Percentiles rank a stretch among this genome's conserved stretches.
Evolutionary conservation across 2,797 vertebrate species (phyloP).

Genomic region (Microtus obscurus): DNA sequence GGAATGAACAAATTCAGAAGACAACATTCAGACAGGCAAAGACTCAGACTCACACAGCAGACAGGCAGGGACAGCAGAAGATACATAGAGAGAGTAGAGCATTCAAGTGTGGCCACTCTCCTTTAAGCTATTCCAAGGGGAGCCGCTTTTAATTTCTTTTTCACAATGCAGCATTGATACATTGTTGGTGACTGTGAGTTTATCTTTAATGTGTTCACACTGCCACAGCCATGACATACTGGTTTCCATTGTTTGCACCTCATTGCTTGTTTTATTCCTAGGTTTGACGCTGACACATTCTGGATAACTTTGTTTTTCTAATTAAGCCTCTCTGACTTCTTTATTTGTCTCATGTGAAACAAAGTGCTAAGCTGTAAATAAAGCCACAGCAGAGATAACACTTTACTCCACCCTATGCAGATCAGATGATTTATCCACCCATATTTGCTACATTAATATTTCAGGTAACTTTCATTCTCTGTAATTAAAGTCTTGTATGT

Average conservation of each 20-base stretch:
- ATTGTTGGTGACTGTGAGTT: neutral
- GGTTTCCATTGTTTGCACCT: neutral
- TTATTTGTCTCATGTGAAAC: neutral
- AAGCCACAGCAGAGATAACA: neutral
- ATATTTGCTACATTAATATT: neutral
- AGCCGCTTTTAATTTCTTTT: neutral
- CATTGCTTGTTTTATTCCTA: neutral
- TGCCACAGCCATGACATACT: neutral
- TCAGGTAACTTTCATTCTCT: neutral
- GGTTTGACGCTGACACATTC: neutral
- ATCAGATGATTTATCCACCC: neutral
- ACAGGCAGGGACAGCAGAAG: neutral
- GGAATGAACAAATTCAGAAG: neutral
- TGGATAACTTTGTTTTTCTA: neutral
- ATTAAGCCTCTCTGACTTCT: neutral
- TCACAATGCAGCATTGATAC: neutral
- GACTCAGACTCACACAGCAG: neutral
- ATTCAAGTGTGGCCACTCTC: too few species aligned
- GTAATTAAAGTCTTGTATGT: slow-evolving; percentile 24
- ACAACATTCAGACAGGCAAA: too few species aligned
- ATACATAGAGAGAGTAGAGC: neutral
- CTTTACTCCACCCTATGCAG: neutral
- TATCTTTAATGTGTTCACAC: neutral
- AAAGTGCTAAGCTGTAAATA: neutral
- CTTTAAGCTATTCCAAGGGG: neutral